Evolutionary conservation across 2,888 invertebrate species (phyloP).

Genomic region (Pyrocoelia pectoralis): DNA sequence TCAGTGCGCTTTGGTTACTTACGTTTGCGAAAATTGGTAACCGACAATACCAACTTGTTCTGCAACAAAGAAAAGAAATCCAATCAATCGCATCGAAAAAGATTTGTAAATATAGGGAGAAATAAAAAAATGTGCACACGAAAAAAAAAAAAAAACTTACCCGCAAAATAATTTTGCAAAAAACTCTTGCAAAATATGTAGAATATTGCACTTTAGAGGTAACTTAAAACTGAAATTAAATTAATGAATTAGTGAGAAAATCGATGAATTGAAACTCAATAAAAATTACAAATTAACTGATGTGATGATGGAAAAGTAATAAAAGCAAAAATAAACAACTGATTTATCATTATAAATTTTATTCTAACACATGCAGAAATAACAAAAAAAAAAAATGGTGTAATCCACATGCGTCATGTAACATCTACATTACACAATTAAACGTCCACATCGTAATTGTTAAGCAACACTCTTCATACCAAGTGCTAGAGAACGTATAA

Average conservation of each 20-base stretch:
- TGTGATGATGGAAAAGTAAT: constrained; percentile 19
- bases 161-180: constrained; percentile 37
- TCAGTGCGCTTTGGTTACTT: constrained; percentile 45
- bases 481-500: no score
- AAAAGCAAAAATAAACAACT: constrained; percentile 13
- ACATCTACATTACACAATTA: neutral
- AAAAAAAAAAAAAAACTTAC: constrained; percentile 20
- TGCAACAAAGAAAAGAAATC: constrained; percentile 51
- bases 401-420: neutral
- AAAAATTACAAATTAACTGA: constrained; percentile 11
- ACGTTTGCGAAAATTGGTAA: constrained; percentile 63
- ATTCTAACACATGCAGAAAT: constrained; percentile 19
- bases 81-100: constrained; percentile 5
- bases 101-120: neutral
- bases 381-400: neutral
- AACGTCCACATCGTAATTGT: no score
- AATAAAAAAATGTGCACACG: constrained; percentile 9
- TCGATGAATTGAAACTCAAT: neutral
- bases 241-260: constrained; percentile 55
- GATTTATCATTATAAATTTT: constrained; percentile 7
- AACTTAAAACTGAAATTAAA: constrained; percentile 62
- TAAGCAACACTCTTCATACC: no score
- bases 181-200: constrained; percentile 38
- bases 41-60: constrained; percentile 63
- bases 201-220: constrained; percentile 58